Evolutionary conservation across 1,140 invertebrate genomes (phyloP).

Genomic region (Formica exsecta): DNA sequence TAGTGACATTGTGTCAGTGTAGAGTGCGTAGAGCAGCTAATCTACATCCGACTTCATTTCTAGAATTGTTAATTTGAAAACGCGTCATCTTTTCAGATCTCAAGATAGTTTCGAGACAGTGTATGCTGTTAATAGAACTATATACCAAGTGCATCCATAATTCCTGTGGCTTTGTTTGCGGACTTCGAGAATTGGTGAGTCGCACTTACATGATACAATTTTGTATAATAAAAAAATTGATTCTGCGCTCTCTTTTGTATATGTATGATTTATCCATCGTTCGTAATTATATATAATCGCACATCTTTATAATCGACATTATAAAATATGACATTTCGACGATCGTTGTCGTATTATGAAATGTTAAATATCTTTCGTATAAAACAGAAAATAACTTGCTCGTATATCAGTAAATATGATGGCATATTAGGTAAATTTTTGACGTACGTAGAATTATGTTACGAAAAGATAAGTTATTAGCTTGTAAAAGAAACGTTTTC

Average conservation of each 20-base stretch:
- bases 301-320: neutral
- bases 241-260: neutral
- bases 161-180: neutral
- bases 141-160: neutral
- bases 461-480: constrained; percentile 22
- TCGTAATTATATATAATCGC: neutral
- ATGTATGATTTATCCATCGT: neutral
- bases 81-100: constrained; percentile 43
- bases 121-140: constrained; percentile 17
- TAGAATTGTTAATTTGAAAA: constrained; percentile 47
- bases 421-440: neutral
- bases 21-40: constrained; percentile 38
- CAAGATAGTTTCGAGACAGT: constrained; percentile 39
- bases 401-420: constrained; percentile 15
- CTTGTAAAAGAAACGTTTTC: neutral
- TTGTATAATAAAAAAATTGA: neutral
- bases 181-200: constrained; percentile 35
- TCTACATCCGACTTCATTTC: constrained; percentile 13
- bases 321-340: neutral
- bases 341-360: neutral
- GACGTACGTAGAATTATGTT: constrained; percentile 8
- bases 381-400: neutral
- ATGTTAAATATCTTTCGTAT: neutral
- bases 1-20: constrained; percentile 50
- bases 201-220: neutral